Conservation (phyloP, 2,797 vertebrate species). For the Ceryle rudis region DNA sequence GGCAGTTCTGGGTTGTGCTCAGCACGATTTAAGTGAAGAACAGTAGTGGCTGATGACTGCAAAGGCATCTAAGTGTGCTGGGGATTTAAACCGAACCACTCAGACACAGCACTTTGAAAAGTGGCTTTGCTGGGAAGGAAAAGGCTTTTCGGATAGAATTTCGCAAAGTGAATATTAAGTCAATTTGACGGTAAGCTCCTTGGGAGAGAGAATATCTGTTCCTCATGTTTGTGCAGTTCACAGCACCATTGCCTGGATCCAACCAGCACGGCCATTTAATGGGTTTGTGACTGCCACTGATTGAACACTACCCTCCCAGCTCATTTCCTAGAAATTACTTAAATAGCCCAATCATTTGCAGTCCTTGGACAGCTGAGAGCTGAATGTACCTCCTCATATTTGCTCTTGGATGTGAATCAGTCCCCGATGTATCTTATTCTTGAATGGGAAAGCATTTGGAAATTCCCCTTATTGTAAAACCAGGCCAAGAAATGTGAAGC, state of each 20-base stretch:
- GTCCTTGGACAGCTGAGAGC: background rate
- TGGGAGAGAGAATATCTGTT: background rate
- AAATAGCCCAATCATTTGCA: background rate
- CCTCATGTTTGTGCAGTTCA: background rate
- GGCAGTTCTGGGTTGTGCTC: background rate
- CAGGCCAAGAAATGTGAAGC: background rate
- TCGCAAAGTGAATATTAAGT: background rate
- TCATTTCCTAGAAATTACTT: slow-evolving; percentile 25
- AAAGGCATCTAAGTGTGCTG: background rate
- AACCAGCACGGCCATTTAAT: background rate
- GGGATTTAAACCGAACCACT: background rate
- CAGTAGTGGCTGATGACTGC: slow-evolving; percentile 21
- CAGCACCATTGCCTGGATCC: background rate
- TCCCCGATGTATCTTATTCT: background rate
- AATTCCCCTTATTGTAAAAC: background rate
- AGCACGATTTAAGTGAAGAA: slow-evolving; percentile 14
- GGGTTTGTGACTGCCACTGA: background rate
- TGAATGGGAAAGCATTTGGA: slow-evolving; percentile 2
- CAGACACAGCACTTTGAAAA: background rate
- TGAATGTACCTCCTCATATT: background rate
- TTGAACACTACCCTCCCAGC: background rate
- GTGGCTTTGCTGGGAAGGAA: slow-evolving; percentile 6
- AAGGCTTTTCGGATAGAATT: background rate
- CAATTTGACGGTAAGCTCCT: background rate
- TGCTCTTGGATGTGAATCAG: slow-evolving; percentile 17